Evolutionary conservation across 1,140 invertebrate species (phyloP).

Genomic region (Euura saliciscinereae): DNA sequence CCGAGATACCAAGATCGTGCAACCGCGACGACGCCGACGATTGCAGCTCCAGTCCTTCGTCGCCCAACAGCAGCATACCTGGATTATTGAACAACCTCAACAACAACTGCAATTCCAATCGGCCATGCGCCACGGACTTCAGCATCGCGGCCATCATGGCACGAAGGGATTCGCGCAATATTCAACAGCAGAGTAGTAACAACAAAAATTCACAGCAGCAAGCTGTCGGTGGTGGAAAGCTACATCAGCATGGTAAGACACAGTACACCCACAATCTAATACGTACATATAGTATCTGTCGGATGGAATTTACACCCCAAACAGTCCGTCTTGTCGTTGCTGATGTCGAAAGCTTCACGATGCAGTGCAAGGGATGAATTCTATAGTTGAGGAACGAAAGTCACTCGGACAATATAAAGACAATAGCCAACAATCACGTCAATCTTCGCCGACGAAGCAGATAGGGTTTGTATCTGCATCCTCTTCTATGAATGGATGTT

Average conservation of each 20-base stretch:
- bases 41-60: conserved; percentile 49
- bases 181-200: conserved; percentile 45
- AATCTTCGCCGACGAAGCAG: too few species aligned
- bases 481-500: too few species aligned
- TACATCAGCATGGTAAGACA: conserved; percentile 50
- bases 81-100: conserved; percentile 49
- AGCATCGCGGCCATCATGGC: conserved; percentile 94
- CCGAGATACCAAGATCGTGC: conserved; percentile 31
- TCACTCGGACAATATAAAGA: too few species aligned
- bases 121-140: conserved; percentile 84
- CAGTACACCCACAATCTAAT: background rate
- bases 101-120: conserved; percentile 54
- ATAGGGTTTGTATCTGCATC: too few species aligned
- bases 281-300: conserved; percentile 19
- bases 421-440: too few species aligned
- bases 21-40: conserved; percentile 48
- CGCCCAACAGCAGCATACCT: conserved; percentile 49
- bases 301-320: too few species aligned
- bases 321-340: too few species aligned
- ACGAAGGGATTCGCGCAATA: conserved; percentile 65
- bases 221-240: conserved; percentile 50
- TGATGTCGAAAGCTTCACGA: too few species aligned
- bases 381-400: too few species aligned
- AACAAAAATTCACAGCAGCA: conserved; percentile 44
- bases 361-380: too few species aligned